These are phyloP conservation scores for Pluvialis apricaria DNA, from an alignment of 2,113 vertebrate genomes.

Conservation along the genomic window DNA sequence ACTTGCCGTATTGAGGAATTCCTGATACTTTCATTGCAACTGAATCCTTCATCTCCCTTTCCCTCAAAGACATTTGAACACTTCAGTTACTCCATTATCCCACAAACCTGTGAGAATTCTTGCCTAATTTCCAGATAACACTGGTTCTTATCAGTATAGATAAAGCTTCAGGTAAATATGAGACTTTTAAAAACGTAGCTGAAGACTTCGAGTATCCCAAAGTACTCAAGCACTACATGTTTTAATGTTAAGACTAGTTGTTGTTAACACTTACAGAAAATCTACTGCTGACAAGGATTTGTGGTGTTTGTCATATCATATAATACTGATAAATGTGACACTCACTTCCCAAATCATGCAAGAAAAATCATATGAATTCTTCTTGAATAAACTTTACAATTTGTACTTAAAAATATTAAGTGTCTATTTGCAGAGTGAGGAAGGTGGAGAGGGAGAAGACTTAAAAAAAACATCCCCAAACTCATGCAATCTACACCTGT, in stretches of 20 bases:
- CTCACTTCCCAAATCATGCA: background rate
- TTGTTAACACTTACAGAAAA: background rate
- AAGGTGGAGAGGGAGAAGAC: background rate
- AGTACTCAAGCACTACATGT: background rate
- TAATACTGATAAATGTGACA: background rate
- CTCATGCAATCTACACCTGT: background rate
- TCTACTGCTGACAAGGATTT: background rate
- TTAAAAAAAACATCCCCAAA: background rate
- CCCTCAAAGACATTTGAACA: background rate
- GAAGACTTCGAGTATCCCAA: background rate
- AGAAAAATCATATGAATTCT: background rate
- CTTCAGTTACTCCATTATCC: background rate
- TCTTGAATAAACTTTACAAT: background rate
- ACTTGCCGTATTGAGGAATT: background rate
- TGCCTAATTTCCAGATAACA: background rate
- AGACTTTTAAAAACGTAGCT: background rate
- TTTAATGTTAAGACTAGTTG: background rate
- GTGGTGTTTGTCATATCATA: background rate
- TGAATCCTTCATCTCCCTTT: background rate
- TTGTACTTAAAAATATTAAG: background rate
- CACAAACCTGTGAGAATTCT: background rate
- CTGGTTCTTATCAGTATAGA: background rate
- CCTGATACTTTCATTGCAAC: background rate
- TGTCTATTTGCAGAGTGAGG: background rate
- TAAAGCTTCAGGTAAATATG: background rate